Evolutionary conservation across 2,888 invertebrate genomes (phyloP), one percentile per base, ranked within the genome.

Genomic region (Cataglyphis rosenhaueri): DNA sequence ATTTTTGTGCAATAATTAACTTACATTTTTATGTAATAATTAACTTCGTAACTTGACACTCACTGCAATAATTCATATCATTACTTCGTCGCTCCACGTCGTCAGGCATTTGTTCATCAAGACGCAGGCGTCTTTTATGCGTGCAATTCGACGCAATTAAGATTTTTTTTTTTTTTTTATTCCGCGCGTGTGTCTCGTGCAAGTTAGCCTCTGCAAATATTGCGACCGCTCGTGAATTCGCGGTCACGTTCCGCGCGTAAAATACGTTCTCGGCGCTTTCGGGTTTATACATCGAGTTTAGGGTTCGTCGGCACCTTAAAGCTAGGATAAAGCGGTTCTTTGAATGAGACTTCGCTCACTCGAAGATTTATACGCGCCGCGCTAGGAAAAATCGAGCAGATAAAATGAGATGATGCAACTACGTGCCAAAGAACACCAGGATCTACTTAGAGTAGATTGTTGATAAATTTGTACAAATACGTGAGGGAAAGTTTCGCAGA

Each of bases 171-270:
- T 71, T 21, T 21, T 21, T 21, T 21, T 21, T 21, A 71, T 79
- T 71, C 71, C 38, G 25, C 35, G 12, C 44, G 35, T 78, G 41
- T 71, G 70, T 71, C 71, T 44, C 59, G 59, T 48, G 78, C 70
- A 66, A 78, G 78, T 78, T 78, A 78, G 44, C 78, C 70, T 66
- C 15, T 25, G 78, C 78, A 79, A 79, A 79, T 71, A 65, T 52
- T 35, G 70, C 52, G 83, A 65, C 48, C 44, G 73, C 62, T 64
- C 66, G 87, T 82, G 85, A 86, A 90, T 90, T 90, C 91, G 87
- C 84, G 88, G 92, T 92, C 93, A 93, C 93, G 93, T 93, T 88
- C 84, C 84, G 85, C 91, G 89, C 92, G 91, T 93, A 93, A 93
- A 93, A 88, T 90, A 93, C 88, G 90, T 87, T 92, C 91, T 89